Conservation (phyloP, 2,888 invertebrate genomes). For the Nomada fabriciana region DNA sequence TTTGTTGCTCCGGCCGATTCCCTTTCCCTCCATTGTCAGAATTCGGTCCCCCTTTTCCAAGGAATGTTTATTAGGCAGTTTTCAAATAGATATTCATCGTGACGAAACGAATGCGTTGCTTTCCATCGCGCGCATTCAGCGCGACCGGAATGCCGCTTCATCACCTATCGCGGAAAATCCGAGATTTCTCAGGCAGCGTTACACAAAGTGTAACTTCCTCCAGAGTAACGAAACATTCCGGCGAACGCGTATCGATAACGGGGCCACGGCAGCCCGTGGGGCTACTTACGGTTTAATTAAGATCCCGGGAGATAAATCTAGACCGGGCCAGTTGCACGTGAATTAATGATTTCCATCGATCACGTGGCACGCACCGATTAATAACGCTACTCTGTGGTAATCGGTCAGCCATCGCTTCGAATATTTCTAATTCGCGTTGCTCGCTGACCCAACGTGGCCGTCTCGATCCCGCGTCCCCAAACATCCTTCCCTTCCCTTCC, state of each 20-base stretch:
- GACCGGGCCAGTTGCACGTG: constrained; percentile 32
- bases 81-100: no score
- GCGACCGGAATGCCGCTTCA: constrained; percentile 23
- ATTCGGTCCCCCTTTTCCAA: no score
- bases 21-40: no score
- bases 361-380: constrained; percentile 41
- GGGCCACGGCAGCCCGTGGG: not conserved
- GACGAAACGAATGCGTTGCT: not conserved
- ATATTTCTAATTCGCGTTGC: constrained; percentile 38
- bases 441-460: not conserved
- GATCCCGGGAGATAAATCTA: constrained; percentile 49
- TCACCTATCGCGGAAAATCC: not conserved
- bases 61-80: no score
- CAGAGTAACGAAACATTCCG: not conserved
- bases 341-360: constrained; percentile 52
- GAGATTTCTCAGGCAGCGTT: not conserved
- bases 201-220: not conserved
- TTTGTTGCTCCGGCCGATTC: not conserved
- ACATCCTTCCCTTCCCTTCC: not conserved
- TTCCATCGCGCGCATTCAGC: not conserved
- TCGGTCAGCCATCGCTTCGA: constrained; percentile 27
- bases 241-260: constrained; percentile 32
- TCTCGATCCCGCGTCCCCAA: constrained; percentile 16
- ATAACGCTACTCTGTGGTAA: constrained; percentile 19
- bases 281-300: constrained; percentile 51